Conservation (phyloP, 2,797 vertebrate genomes). For the Anguilla obscura region DNA sequence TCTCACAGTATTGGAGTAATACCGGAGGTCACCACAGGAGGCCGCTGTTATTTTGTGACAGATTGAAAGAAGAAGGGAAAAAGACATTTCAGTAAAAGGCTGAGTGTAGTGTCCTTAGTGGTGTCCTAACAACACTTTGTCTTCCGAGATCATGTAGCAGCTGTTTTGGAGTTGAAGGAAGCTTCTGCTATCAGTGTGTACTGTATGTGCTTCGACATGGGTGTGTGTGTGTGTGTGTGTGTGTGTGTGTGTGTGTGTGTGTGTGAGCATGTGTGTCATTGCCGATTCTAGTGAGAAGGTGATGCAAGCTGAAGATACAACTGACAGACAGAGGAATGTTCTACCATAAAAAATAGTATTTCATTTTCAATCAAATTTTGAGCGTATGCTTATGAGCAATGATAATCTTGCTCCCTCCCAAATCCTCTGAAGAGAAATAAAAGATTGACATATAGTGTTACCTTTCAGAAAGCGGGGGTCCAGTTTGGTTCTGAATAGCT, state of each 20-base stretch:
- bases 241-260: slow-evolving; percentile 41
- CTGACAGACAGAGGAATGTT: slow-evolving; percentile 53
- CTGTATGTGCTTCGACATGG: slow-evolving; percentile 36
- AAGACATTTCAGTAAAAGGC: slow-evolving; percentile 47
- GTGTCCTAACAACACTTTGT: slow-evolving; percentile 74
- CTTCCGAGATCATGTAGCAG: slow-evolving; percentile 74
- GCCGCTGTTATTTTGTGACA: not conserved
- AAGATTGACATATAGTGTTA: not conserved
- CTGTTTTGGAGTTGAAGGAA: slow-evolving; percentile 42
- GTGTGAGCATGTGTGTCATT: slow-evolving; percentile 39
- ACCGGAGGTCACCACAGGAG: slow-evolving; percentile 42
- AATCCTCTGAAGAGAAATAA: slow-evolving; percentile 31
- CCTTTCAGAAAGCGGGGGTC: not conserved
- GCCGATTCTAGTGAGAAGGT: slow-evolving; percentile 40
- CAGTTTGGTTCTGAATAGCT: slow-evolving; percentile 5
- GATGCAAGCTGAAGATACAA: slow-evolving; percentile 60
- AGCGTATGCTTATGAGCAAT: slow-evolving; percentile 45
- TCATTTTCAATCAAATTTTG: slow-evolving; percentile 52
- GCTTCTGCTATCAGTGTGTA: slow-evolving; percentile 41
- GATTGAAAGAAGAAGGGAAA: not conserved
- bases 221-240: slow-evolving; percentile 27
- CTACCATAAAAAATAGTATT: slow-evolving; percentile 57
- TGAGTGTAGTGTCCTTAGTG: slow-evolving; percentile 59
- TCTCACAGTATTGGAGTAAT: slow-evolving; percentile 60
- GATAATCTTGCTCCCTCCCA: slow-evolving; percentile 33